Base-by-base conservation (phyloP, 2,113 vertebrate species). In the Cryptotis parvus region DNA sequence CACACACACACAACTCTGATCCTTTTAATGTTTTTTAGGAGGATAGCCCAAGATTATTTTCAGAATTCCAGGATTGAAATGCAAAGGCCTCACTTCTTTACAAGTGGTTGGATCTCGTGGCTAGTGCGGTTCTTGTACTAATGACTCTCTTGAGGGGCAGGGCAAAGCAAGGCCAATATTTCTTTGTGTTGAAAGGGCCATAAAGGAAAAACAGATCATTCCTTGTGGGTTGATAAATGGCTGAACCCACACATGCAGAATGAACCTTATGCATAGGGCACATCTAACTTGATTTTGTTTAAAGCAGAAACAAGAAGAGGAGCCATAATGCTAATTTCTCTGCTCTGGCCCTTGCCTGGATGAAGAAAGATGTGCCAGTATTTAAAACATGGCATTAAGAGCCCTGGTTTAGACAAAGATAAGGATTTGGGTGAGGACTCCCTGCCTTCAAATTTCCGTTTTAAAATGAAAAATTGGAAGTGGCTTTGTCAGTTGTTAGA, bases 41-140 rank as follows among this genome's bases (percentile, higher is more conserved):
- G 26, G 66, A 81, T 81, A 91, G 96, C 95, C 97, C 94, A 95
- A 84, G 87, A 88, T 94, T 96, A 52, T 94, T 96, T 96, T 88
- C 77, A 95, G 90, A 87, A 31, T 87, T 93, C 92, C 83, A 68
- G 94, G 84, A 65, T 89, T 69, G 76, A 77, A 97, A 93, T 72
- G 61, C 90, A 95, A 96, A 95, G 55, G 14, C 88, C 95, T 95
- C 27, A 5, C 92, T 96, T 94, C 93, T 97, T 97, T 94, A 95
- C 92, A 96, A 97, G 95, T 94, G 90, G 79, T 96, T 97, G 96
- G 95, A 96, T 96, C 96, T 92, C 75, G n/a, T 16, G 91, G 96
- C 90, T 93, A 76, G 49, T 92, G 81, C 85, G 88, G 96, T 96
- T 97, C 92, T 91, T 90, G 95, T 96, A 91, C 97, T 97, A 95